A percentile compares a stretch with the other conserved stretches of the same genome.
phyloP scores from a whole-genome alignment of 2,113 vertebrate genomes.

The Oryzias javanicus region DNA sequence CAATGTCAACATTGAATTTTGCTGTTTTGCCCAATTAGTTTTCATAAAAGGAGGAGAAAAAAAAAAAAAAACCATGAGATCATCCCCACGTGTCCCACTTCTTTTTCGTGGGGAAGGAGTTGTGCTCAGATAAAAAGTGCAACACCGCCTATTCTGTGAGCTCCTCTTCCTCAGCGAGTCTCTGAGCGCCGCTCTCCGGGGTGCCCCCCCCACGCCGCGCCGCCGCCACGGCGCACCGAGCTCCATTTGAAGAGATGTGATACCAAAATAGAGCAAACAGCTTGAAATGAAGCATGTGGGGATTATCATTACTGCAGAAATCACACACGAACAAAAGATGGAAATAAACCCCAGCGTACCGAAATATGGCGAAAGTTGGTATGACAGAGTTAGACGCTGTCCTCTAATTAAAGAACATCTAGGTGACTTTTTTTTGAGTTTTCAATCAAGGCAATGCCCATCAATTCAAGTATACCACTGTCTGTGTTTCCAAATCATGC shows the following conservation, averaged over 20 bases:
- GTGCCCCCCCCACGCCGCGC: constrained; percentile 18
- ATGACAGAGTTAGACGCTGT: constrained; percentile 3
- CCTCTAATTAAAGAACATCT: not conserved
- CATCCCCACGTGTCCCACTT: constrained; percentile 41
- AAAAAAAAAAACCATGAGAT: constrained; percentile 5
- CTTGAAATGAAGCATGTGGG: constrained; percentile 50
- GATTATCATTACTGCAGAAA: constrained; percentile 44
- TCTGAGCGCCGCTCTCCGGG: constrained; percentile 57
- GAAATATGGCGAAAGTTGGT: constrained; percentile 36
- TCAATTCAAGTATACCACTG: constrained; percentile 56
- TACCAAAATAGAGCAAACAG: constrained; percentile 67
- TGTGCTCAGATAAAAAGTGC: constrained; percentile 37
- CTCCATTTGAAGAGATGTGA: constrained; percentile 61
- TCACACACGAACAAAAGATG: constrained; percentile 33
- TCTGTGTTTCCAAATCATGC: constrained; percentile 26
- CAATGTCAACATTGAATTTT: constrained; percentile 52
- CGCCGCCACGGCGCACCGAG: constrained; percentile 19
- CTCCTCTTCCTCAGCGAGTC: constrained; percentile 46
- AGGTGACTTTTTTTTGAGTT: constrained; percentile 1
- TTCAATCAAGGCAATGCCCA: constrained; percentile 55
- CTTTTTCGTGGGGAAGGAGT: constrained; percentile 36
- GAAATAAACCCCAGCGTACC: constrained; percentile 27
- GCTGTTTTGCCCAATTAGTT: constrained; percentile 41
- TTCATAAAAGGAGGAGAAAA: constrained; percentile 37
- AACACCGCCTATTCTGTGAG: constrained; percentile 31